These are phyloP conservation scores for Schlechtendalia chinensis DNA, from an alignment of 1,140 invertebrate genomes.

Conservation along the genomic window DNA sequence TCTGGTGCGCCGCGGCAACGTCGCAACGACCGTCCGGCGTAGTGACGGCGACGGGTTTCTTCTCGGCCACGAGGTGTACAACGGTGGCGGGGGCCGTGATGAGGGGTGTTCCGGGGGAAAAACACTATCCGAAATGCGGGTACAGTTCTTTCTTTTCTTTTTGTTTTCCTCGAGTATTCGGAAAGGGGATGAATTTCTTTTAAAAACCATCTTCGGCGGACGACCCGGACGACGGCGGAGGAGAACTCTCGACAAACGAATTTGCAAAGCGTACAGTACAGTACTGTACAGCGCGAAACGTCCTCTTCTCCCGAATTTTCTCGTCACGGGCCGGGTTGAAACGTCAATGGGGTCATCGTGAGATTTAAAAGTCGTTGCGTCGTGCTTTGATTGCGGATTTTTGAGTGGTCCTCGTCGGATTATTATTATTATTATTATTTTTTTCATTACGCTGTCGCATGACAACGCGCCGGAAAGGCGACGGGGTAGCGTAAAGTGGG, in stretches of 20 bases:
- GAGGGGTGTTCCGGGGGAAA: background rate
- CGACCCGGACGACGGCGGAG: too few relatives aligned
- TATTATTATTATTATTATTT: background rate
- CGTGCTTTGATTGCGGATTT: slow-evolving; percentile 45
- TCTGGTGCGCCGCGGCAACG: slow-evolving; percentile 6
- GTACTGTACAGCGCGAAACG: too few relatives aligned
- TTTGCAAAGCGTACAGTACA: too few relatives aligned
- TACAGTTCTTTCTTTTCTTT: too few relatives aligned
- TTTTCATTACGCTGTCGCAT: slow-evolving; percentile 12
- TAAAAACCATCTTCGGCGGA: too few relatives aligned
- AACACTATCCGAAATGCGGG: background rate
- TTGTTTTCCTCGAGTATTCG: too few relatives aligned
- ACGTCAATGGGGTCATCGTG: slow-evolving; percentile 21
- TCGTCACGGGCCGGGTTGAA: slow-evolving; percentile 5
- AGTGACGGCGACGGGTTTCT: slow-evolving; percentile 1
- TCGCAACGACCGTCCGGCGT: background rate
- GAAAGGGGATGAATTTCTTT: too few relatives aligned
- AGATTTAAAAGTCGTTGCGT: too few relatives aligned
- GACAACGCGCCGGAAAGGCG: background rate
- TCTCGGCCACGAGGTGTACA: background rate
- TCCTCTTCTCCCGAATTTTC: too few relatives aligned
- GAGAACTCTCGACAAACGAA: too few relatives aligned
- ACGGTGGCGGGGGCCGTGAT: background rate
- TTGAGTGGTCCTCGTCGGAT: slow-evolving; percentile 28
- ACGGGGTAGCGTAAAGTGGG: too few relatives aligned